Percentiles rank a stretch among this genome's conserved stretches.
These are phyloP conservation scores for Volucella bombylans DNA, from an alignment of 2,888 invertebrate genomes.

Conservation along the genomic window DNA sequence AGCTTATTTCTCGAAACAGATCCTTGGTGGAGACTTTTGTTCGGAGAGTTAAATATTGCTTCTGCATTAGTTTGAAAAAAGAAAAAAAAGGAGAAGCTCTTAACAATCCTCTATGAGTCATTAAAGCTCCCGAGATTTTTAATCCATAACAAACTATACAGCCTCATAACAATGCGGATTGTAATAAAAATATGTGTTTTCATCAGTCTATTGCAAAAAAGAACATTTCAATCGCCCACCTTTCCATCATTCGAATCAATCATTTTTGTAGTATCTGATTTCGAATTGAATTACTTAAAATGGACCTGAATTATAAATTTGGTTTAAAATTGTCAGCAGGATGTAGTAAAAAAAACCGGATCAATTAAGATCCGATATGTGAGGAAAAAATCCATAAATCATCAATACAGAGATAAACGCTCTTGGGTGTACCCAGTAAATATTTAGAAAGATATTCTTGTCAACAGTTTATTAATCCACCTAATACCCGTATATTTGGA, in stretches of 20 bases:
- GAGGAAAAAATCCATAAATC: constrained; percentile 3
- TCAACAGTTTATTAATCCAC: no score
- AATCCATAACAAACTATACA: no score
- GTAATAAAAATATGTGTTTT: neutral
- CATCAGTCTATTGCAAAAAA: neutral
- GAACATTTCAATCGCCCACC: constrained; percentile 6
- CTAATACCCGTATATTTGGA: no score
- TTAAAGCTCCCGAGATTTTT: no score
- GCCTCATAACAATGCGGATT: neutral
- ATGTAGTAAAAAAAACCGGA: constrained; percentile 25
- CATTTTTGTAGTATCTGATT: constrained; percentile 19
- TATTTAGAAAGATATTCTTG: neutral
- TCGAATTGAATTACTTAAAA: constrained; percentile 46
- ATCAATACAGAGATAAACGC: neutral
- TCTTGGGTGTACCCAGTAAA: neutral
- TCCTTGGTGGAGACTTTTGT: no score
- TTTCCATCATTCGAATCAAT: constrained; percentile 11
- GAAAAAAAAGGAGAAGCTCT: no score
- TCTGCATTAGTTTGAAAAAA: no score
- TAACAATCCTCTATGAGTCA: no score
- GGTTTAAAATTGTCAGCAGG: constrained; percentile 52
- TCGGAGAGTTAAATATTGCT: no score
- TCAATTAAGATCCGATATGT: constrained; percentile 32
- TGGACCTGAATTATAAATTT: constrained; percentile 36
- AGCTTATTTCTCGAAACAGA: no score